Conservation (phyloP, 2,888 invertebrate species). For the Lampropteryx suffumata region DNA sequence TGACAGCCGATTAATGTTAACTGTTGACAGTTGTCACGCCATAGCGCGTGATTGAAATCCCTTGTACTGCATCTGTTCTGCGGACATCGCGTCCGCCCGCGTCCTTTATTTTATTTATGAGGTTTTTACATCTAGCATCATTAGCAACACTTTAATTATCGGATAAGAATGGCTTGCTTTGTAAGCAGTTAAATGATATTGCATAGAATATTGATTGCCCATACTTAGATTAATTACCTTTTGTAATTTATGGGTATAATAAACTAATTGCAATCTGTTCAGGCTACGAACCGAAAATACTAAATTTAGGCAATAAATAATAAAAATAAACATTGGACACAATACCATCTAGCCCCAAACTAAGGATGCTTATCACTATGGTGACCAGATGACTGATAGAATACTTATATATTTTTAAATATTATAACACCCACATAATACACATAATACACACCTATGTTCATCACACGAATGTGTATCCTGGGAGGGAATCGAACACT, state of each 20-base stretch:
- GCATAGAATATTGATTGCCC: neutral
- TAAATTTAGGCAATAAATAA: too few relatives aligned
- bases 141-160: conserved; percentile 11
- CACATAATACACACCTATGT: too few relatives aligned
- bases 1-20: conserved; percentile 3
- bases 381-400: too few relatives aligned
- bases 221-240: neutral
- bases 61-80: neutral
- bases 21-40: conserved; percentile 8
- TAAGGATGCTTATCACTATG: too few relatives aligned
- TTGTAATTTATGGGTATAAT: too few relatives aligned
- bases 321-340: too few relatives aligned
- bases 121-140: conserved; percentile 31
- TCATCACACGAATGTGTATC: too few relatives aligned
- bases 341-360: too few relatives aligned
- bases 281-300: too few relatives aligned
- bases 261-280: neutral
- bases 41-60: conserved; percentile 10
- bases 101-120: conserved; percentile 36
- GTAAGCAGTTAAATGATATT: conserved; percentile 4
- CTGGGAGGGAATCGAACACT: too few relatives aligned
- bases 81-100: neutral
- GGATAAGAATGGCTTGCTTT: conserved; percentile 12
- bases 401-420: too few relatives aligned
- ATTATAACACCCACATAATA: too few relatives aligned